Base-by-base conservation (phyloP, 2,888 invertebrate genomes). In the Polymixis lichenea region DNA sequence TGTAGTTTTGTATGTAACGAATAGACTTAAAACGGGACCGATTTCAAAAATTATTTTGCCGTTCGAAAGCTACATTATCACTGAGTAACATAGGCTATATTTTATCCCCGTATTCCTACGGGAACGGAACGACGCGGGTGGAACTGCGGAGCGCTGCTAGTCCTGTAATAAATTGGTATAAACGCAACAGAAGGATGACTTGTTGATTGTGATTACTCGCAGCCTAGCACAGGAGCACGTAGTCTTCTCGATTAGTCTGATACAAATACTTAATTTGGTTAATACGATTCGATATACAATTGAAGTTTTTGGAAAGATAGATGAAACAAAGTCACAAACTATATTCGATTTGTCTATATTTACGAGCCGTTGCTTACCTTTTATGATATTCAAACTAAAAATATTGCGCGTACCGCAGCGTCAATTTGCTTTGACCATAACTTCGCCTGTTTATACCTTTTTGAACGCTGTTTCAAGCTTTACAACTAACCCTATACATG, bases 401-500 rank as follows among this genome's bases (percentile, higher is more conserved):
- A 75, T 77, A 78, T 70, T 72, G 49, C 28, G 70, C 22, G 60
- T 28, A 28, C 15, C n/a, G 55, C 49, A 17, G 28, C 46, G 49
- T 80, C 74, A 61, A 67, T 69, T 51, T 72, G n/a, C 73, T 84
- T 82, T 77, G 25, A 82, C 78, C 74, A 64, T 43, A 55, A 62
- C 67, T 75, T 65, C 15, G 46, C 55, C 32, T 17, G 32, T n/a
- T 55, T 61, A 46, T 61, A 71, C 60, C 68, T 80, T 71, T 75
- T 81, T 43, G 56, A 72, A 68, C 51, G 64, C 38, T 64, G 65
- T 73, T 87, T 77, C 25, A 67, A 56, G 83, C 88, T 88, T 77
- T 86, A 90, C 82, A 83, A 82, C 85, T 82, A 81, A 77, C 83
- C 82, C 78, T 86, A 84, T 77, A 75, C 70, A 71, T 84, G 77